phyloP scores from a whole-genome alignment of 2,888 invertebrate species.

The Synergus gifuensis region DNA sequence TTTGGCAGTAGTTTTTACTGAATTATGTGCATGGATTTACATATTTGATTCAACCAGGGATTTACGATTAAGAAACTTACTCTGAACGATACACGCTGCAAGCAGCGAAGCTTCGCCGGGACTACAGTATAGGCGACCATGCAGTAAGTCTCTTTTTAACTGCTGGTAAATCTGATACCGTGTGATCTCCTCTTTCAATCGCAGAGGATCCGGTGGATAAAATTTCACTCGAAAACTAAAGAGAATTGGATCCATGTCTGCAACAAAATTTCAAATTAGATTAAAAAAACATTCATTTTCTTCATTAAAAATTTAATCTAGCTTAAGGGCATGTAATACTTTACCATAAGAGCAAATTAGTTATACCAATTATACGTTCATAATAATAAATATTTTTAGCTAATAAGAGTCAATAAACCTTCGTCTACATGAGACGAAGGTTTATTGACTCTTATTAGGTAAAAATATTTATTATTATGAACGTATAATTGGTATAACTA shows the following conservation, averaged over 20 bases:
- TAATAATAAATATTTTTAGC: too few relatives aligned
- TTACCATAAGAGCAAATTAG: too few relatives aligned
- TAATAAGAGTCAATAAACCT: too few relatives aligned
- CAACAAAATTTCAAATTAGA: conserved; percentile 60
- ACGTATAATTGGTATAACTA: too few relatives aligned
- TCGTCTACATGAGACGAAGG: too few relatives aligned
- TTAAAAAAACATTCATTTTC: not conserved
- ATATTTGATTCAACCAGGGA: conserved; percentile 13
- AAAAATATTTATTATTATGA: too few relatives aligned
- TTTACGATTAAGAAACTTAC: conserved; percentile 79
- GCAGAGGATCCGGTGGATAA: conserved; percentile 96
- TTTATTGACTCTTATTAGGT: too few relatives aligned
- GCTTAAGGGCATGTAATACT: too few relatives aligned
- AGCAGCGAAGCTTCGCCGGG: conserved; percentile 93
- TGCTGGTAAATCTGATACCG: conserved; percentile 97
- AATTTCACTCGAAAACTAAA: conserved; percentile 98
- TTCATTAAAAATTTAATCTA: not conserved
- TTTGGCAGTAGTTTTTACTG: not conserved
- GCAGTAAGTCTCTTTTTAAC: conserved; percentile 94
- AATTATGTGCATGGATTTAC: conserved; percentile 34
- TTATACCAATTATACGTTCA: too few relatives aligned
- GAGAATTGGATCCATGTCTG: conserved; percentile 94
- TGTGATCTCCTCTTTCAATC: conserved; percentile 95
- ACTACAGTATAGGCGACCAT: conserved; percentile 96
- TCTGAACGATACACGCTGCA: conserved; percentile 95